These are phyloP conservation scores for Drosophila melanosoma DNA, from an alignment of 2,888 invertebrate genomes.

Conservation along the genomic window DNA sequence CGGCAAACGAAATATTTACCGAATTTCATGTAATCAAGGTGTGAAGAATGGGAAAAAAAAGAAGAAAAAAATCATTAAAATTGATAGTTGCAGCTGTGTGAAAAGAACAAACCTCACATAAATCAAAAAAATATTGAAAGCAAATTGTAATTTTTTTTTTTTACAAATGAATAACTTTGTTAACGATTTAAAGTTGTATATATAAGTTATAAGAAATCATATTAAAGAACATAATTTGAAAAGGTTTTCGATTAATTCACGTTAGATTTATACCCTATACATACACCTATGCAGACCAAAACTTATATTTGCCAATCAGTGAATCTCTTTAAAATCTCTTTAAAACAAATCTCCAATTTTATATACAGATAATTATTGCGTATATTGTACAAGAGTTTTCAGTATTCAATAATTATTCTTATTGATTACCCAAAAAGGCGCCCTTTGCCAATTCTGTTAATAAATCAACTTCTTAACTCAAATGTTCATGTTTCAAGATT, in stretches of 20 bases:
- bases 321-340: background rate
- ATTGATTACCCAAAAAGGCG: background rate
- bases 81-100: constrained; percentile 53
- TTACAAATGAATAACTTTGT: constrained; percentile 12
- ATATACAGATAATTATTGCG: background rate
- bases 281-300: background rate
- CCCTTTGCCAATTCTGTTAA: constrained; percentile 17
- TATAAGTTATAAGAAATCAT: background rate
- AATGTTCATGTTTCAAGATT: constrained; percentile 8
- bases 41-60: constrained; percentile 23
- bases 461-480: constrained; percentile 33
- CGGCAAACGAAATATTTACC: constrained; percentile 28
- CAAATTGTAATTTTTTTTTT: background rate
- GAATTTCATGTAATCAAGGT: constrained; percentile 35
- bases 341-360: background rate
- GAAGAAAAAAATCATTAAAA: constrained; percentile 12
- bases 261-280: background rate
- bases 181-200: constrained; percentile 10
- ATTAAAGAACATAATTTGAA: background rate
- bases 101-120: background rate
- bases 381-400: background rate
- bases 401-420: constrained; percentile 2
- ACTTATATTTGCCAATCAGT: background rate
- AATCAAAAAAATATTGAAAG: background rate
- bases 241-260: background rate